Percentiles rank a stretch among this genome's conserved stretches.
phyloP scores from a whole-genome alignment of 2,888 invertebrate genomes.

The Nephrotoma flavescens region DNA sequence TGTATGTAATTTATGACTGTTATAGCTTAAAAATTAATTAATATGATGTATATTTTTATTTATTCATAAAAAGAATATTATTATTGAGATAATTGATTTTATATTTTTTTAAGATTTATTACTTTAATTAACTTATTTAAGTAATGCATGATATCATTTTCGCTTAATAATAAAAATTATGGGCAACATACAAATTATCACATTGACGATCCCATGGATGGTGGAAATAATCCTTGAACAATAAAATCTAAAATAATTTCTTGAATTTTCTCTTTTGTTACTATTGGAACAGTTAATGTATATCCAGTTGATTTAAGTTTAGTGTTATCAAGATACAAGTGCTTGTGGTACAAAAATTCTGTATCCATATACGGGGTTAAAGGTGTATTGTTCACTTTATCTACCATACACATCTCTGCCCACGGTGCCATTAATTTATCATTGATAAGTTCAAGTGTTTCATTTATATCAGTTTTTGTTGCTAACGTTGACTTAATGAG shows the following conservation, averaged over 20 bases:
- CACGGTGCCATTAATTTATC: slow-evolving; percentile 87
- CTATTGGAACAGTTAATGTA: slow-evolving; percentile 40
- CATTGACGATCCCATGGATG: neutral
- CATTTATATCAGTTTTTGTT: slow-evolving; percentile 61
- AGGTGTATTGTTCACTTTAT: slow-evolving; percentile 68
- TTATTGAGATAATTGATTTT: neutral
- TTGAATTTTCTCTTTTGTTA: slow-evolving; percentile 45
- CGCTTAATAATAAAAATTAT: neutral
- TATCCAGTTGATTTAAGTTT: slow-evolving; percentile 49
- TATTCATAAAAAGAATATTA: neutral
- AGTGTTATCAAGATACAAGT: slow-evolving; percentile 56
- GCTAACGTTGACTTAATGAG: slow-evolving; percentile 66
- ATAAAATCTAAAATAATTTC: slow-evolving; percentile 24
- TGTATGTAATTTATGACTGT: neutral
- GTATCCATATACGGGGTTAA: slow-evolving; percentile 76
- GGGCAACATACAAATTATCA: neutral
- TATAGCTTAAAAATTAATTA: neutral
- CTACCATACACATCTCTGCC: slow-evolving; percentile 69
- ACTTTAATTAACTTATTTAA: neutral
- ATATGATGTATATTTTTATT: neutral
- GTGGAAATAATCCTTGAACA: neutral
- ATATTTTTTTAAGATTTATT: neutral
- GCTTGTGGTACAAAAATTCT: slow-evolving; percentile 67
- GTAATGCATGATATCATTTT: neutral
- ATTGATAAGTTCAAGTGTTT: slow-evolving; percentile 78